Evolutionary conservation across 2,888 invertebrate genomes (phyloP), one percentile per base, ranked within the genome.

Genomic region (Standfussiana lucernea): DNA sequence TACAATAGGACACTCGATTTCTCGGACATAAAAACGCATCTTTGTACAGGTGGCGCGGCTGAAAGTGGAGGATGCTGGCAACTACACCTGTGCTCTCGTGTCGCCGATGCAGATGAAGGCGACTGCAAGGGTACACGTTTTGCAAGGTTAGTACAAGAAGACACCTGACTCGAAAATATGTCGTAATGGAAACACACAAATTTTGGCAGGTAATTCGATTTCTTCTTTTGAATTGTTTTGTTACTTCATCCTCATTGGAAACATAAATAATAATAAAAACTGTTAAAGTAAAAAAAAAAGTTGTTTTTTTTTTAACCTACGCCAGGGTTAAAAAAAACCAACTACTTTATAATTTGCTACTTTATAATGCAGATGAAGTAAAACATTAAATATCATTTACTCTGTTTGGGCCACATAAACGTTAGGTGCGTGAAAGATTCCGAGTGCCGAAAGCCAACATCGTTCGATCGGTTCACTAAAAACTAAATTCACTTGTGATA

Each of bases 51-150:
- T 98, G 87, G 97, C 97, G 65, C 95, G 96, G 79, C 97, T 98
- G 78, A 97, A 97, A 89, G 93, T 96, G 87, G 96, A 96, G 81
- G 98, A 98, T 89, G 97, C 97, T 6, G 98, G 98, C 2, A 97
- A 97, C 93, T 98, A 98, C 94, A 97, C 98, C 78, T 98, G 98
- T 91, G 96, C 97, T 73, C 97, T 98, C 69, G 96, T 97, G 88
- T 97, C 97, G 42, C 96, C 96, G 3, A 94, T 97, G 72, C 95
- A 97, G 45, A 96, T 96, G 95, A 94, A 88, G 75, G 97, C 97
- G 77, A 96, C 97, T 35, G 97, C 98, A 42, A 96, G 97, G 89
- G 97, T 98, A 70, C 97, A 97, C 85, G 97, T 98, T 72, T 95
- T 98, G 88, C 97, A 97, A 97, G 97, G 98, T 98, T 92, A 90